These are phyloP conservation scores for Strigamia crassipes DNA, from an alignment of 2,888 invertebrate species.

Conservation along the genomic window DNA sequence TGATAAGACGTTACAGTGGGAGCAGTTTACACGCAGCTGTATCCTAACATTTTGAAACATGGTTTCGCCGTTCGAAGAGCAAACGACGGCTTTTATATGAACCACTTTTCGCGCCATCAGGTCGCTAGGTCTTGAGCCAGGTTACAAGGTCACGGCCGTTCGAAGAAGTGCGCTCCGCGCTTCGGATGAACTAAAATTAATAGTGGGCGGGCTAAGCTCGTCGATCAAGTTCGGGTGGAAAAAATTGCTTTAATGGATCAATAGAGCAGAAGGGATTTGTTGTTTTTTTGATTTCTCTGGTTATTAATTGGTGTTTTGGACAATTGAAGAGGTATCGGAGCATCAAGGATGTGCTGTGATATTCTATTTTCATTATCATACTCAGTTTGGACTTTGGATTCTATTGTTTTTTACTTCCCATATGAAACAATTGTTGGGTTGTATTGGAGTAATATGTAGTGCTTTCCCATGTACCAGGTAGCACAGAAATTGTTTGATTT, in stretches of 20 bases:
- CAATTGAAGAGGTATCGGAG: background rate
- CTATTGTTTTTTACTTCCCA: constrained; percentile 14
- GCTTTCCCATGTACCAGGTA: background rate
- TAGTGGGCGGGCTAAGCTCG: background rate
- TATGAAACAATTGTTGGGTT: background rate
- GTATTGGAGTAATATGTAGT: background rate
- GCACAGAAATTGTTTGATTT: background rate
- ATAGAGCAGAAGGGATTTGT: background rate
- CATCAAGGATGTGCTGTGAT: too few species aligned
- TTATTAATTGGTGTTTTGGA: background rate
- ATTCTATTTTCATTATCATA: background rate
- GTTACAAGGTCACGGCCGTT: constrained; percentile 33
- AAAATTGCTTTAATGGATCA: constrained; percentile 30
- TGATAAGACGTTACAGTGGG: background rate
- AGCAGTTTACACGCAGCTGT: background rate
- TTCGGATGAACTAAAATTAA: constrained; percentile 23
- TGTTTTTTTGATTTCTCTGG: background rate
- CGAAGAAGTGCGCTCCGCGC: background rate
- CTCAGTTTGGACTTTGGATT: background rate
- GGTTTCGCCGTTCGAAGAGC: background rate
- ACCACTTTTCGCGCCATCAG: constrained; percentile 32
- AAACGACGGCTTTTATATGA: background rate
- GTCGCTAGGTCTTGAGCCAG: constrained; percentile 39
- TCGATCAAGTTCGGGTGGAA: background rate
- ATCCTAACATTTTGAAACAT: background rate